A percentile compares a stretch with the other conserved stretches of the same genome.
Conservation (phyloP, 1,140 invertebrate species). For the Calycopis cecrops region DNA sequence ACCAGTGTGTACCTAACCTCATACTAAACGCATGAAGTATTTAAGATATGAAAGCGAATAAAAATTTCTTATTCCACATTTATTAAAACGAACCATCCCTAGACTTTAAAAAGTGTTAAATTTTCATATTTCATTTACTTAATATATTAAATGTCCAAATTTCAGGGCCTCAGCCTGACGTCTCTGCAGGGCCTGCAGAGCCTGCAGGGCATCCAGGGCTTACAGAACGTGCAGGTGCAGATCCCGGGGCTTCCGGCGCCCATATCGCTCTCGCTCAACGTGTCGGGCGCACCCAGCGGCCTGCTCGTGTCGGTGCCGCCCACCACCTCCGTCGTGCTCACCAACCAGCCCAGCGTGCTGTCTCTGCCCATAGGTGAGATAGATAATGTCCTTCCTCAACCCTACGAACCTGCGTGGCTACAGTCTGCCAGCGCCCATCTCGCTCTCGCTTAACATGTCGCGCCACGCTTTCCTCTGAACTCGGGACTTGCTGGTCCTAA, state of each 20-base stretch:
- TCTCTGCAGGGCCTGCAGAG: slow-evolving; percentile 82
- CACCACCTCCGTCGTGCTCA: slow-evolving; percentile 77
- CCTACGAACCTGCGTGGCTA: too few species aligned
- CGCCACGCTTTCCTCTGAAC: too few species aligned
- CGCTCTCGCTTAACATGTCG: too few species aligned
- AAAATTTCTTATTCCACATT: too few species aligned
- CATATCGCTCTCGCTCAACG: slow-evolving; percentile 85
- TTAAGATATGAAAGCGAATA: too few species aligned
- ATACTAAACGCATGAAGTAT: too few species aligned
- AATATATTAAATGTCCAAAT: slow-evolving; percentile 21
- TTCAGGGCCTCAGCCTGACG: slow-evolving; percentile 85
- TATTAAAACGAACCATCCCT: too few species aligned
- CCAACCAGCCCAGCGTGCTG: slow-evolving; percentile 70
- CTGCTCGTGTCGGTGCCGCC: slow-evolving; percentile 68
- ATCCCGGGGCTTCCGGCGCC: slow-evolving; percentile 86
- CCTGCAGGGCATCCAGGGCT: slow-evolving; percentile 81
- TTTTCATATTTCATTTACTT: background rate
- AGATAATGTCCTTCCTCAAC: slow-evolving; percentile 1
- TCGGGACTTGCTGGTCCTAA: too few species aligned
- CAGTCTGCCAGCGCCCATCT: too few species aligned
- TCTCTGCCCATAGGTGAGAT: slow-evolving; percentile 78
- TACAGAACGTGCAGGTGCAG: slow-evolving; percentile 88
- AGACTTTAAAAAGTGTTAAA: too few species aligned
- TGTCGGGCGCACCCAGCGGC: slow-evolving; percentile 73
- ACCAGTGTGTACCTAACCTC: too few species aligned